phyloP scores from a whole-genome alignment of 2,113 vertebrate species.

The Pipa parva region DNA sequence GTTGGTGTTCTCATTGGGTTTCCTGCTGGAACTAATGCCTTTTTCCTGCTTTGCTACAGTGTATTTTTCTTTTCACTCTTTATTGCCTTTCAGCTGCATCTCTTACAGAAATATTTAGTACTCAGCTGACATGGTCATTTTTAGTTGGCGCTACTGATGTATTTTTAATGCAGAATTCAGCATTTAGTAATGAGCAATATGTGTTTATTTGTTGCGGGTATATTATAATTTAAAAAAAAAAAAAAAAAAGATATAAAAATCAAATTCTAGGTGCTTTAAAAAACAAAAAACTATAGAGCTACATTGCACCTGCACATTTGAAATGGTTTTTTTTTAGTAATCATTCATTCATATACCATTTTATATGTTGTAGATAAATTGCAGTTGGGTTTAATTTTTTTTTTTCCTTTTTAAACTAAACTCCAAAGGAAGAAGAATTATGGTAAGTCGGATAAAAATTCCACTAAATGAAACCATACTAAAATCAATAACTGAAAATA shows the following conservation, averaged over 20 bases:
- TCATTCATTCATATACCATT: no score
- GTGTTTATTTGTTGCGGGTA: constrained; percentile 5
- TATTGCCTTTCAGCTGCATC: constrained; percentile 5
- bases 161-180: constrained; percentile 29
- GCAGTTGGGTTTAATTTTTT: no score
- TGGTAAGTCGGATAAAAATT: no score
- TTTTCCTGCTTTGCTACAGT: background rate
- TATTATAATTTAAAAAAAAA: constrained; percentile 12
- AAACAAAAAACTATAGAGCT: no score
- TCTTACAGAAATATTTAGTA: constrained; percentile 19
- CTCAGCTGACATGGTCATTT: constrained; percentile 5
- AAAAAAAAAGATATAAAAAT: background rate
- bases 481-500: no score
- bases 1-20: background rate
- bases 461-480: no score
- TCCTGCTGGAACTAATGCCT: background rate
- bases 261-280: no score
- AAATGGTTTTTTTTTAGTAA: no score
- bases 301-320: no score
- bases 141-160: constrained; percentile 7
- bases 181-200: constrained; percentile 11
- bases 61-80: background rate
- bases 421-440: no score
- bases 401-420: no score
- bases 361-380: no score